phyloP scores from a whole-genome alignment of 37 sponge, comb jelly and placozoan species.

The Crambe crambe region DNA sequence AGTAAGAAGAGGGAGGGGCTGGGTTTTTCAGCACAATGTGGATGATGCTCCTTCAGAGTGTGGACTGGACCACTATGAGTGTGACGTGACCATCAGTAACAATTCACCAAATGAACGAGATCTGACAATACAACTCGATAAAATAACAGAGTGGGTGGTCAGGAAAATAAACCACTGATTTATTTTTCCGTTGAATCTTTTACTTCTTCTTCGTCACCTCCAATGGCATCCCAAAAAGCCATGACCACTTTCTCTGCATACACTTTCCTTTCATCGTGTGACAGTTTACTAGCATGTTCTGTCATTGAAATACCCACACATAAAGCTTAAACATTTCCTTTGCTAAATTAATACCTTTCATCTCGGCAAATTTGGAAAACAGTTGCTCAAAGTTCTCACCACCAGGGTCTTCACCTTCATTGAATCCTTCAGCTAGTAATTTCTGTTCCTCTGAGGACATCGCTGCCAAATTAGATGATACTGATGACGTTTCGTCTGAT shows the following conservation, averaged over 20 bases:
- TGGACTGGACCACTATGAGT: conserved; percentile 71
- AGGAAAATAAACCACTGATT: background rate
- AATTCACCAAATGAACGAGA: conserved; percentile 14
- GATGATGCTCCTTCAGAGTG: conserved; percentile 94
- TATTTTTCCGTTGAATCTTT: background rate
- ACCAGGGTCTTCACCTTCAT: conserved; percentile 34
- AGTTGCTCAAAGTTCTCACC: conserved; percentile 58
- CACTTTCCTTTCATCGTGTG: conserved; percentile 66
- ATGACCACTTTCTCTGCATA: conserved; percentile 86
- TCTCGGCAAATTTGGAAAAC: conserved; percentile 49
- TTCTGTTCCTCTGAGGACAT: conserved; percentile 18
- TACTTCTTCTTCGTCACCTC: conserved; percentile 72
- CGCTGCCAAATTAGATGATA: background rate
- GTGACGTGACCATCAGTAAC: conserved; percentile 73
- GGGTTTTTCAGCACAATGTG: conserved; percentile 75
- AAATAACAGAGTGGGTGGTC: background rate
- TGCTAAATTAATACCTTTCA: conserved; percentile 57
- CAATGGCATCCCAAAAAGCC: conserved; percentile 84
- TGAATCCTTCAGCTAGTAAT: conserved; percentile 15
- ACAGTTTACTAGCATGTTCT: conserved; percentile 71
- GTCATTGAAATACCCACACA: background rate
- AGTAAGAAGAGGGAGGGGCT: conserved; percentile 74
- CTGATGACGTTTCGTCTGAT: background rate
- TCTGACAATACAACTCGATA: background rate
- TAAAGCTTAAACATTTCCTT: background rate